phyloP scores from a whole-genome alignment of 2,113 vertebrate genomes.

The Cyphomyrus discorhynchus region DNA sequence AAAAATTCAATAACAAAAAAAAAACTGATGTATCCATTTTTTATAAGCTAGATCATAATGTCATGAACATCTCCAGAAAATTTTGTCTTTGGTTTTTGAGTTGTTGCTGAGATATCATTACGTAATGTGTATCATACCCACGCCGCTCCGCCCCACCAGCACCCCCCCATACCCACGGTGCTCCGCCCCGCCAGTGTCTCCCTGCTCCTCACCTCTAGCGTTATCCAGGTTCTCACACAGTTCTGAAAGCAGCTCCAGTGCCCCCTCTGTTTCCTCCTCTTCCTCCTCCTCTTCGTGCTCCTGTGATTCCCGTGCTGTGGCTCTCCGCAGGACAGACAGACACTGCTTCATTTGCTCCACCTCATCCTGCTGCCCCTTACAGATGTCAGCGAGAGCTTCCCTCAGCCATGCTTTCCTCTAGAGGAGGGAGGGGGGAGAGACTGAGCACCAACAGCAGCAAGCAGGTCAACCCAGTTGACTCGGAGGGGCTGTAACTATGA shows the following conservation, averaged over 20 bases:
- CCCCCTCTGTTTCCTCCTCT: constrained; percentile 58
- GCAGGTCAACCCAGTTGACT: background rate
- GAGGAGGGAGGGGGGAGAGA: background rate
- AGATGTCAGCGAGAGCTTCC: constrained; percentile 68
- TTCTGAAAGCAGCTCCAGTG: constrained; percentile 73
- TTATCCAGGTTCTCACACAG: constrained; percentile 87
- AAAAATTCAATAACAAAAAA: no score
- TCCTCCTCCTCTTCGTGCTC: constrained; percentile 48
- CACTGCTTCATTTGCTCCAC: constrained; percentile 80
- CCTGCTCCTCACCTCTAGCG: constrained; percentile 64
- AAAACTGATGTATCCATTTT: no score
- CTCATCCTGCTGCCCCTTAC: constrained; percentile 72
- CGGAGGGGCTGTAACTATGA: background rate
- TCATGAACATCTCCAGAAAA: no score
- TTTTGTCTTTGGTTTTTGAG: no score
- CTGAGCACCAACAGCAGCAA: background rate
- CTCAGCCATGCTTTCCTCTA: constrained; percentile 74
- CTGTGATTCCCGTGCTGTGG: constrained; percentile 31
- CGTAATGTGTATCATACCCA: background rate
- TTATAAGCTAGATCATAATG: no score
- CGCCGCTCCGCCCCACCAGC: no score
- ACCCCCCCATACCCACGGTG: no score
- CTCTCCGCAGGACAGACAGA: constrained; percentile 53
- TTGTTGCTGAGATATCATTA: no score
- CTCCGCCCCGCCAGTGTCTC: background rate